Evolutionary conservation across 2,888 invertebrate genomes (phyloP).

Genomic region (Nymphalis c-album): DNA sequence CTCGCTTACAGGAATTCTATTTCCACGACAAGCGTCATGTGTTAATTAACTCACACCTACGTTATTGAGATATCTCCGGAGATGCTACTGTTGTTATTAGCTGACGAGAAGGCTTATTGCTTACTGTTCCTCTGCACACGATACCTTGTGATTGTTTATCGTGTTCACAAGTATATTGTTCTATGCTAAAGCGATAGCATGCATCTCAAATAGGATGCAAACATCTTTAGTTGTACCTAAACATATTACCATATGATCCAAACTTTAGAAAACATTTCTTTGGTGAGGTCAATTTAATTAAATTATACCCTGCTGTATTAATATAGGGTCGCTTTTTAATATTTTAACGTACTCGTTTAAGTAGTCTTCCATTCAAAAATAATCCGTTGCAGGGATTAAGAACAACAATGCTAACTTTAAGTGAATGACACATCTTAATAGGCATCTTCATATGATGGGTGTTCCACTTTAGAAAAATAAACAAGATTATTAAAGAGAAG

Average conservation of each 20-base stretch:
- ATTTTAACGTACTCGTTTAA: neutral
- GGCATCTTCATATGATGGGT: conserved; percentile 64
- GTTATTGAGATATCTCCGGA: conserved; percentile 78
- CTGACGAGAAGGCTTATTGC: conserved; percentile 74
- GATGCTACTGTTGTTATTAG: conserved; percentile 78
- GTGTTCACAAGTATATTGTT: conserved; percentile 42
- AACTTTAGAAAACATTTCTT: neutral
- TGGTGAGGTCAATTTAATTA: neutral
- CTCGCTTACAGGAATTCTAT: conserved; percentile 78
- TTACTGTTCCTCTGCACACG: conserved; percentile 53
- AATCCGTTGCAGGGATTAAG: conserved; percentile 33
- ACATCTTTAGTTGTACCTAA: conserved; percentile 1
- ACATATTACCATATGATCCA: neutral
- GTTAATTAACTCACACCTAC: conserved; percentile 82
- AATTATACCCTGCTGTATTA: neutral
- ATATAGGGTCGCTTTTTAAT: neutral
- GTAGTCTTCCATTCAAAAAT: conserved; percentile 30
- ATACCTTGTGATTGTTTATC: conserved; percentile 33
- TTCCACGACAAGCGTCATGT: conserved; percentile 79
- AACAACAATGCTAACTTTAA: conserved; percentile 39
- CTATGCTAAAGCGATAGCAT: conserved; percentile 36
- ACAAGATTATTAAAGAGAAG: conserved; percentile 77
- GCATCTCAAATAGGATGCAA: conserved; percentile 22
- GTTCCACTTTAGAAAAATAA: conserved; percentile 74
- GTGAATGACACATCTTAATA: conserved; percentile 57